Base-by-base conservation (phyloP, 2,113 vertebrate genomes). In the Tragelaphus scriptus region DNA sequence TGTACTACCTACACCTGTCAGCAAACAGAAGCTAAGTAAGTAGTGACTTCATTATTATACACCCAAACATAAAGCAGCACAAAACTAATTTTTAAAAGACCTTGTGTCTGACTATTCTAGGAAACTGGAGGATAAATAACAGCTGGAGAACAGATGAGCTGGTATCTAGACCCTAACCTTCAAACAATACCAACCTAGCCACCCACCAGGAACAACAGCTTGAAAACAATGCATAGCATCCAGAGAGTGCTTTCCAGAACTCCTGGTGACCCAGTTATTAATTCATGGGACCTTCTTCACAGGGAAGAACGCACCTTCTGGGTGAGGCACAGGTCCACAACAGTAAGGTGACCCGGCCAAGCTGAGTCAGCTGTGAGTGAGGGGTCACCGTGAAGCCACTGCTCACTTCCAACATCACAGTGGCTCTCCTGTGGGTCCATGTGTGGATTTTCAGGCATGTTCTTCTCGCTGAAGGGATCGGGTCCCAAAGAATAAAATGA, bases 121-220 rank as follows among this genome's bases (percentile, higher is more conserved):
- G 53, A 94, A 98, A 88, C 85, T 95, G 61, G 56, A 55, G 94
- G 97, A 97, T 90, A 94, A 98, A 96, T 96, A 98, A 97, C 6
- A 94, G 55, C 95, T 96, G 88, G 90, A 98, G 97, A 98, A 3
- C 16, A 40, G 12, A 95, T 0, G 85, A 98, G 94, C 80, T 96
- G 94, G 68, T 94, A 81, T 97, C 93, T n/a, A 26, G 85, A 95
- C 79, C 28, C 32, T 96, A 47, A 97, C 82, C 85, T 95, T 84
- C 36, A 75, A 98, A 97, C 82, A 97, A 95, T 68, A 85, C 90
- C 1, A 94, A 80, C 63, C 80, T 75, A 94, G 84, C 82, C 90
- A 94, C 94, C 94, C 71, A 79, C 61, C 49, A 96, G 85, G 82
- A 95, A 36, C 1, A 53, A 55, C 19, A 56, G 85, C 59, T 30